These are phyloP conservation scores for Oegoconia quadripuncta DNA, from an alignment of 2,888 invertebrate genomes.

Conservation along the genomic window DNA sequence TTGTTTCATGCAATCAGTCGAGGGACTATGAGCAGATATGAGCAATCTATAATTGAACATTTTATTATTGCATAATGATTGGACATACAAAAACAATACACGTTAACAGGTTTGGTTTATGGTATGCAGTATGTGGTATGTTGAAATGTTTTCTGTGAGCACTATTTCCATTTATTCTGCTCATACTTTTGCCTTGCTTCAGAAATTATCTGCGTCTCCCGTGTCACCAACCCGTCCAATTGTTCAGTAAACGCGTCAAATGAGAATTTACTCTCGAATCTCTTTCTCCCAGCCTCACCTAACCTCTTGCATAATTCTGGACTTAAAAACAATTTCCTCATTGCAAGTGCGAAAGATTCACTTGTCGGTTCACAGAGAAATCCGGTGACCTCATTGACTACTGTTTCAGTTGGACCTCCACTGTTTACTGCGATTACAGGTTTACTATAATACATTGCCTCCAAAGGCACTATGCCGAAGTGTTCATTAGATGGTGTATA, in stretches of 20 bases:
- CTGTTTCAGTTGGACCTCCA: constrained; percentile 97
- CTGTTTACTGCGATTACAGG: constrained; percentile 97
- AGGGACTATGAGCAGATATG: too few species aligned
- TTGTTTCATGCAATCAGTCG: too few species aligned
- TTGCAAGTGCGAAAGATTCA: constrained; percentile 86
- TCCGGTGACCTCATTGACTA: constrained; percentile 88
- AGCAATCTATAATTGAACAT: too few species aligned
- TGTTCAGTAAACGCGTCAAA: constrained; percentile 88
- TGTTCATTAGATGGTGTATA: constrained; percentile 99
- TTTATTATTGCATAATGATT: too few species aligned
- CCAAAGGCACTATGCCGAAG: constrained; percentile 99
- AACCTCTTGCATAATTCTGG: constrained; percentile 81
- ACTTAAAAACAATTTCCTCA: constrained; percentile 83
- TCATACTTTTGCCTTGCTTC: constrained; percentile 65
- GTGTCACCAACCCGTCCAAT: constrained; percentile 77
- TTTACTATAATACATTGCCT: constrained; percentile 96
- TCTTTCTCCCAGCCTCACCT: constrained; percentile 86
- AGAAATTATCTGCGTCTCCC: constrained; percentile 64
- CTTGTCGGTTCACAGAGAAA: constrained; percentile 86
- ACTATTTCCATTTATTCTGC: constrained; percentile 63
- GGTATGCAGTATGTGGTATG: too few species aligned
- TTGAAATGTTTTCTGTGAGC: too few species aligned
- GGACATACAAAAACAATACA: too few species aligned
- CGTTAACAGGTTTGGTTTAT: too few species aligned
- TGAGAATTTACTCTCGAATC: constrained; percentile 90